These are phyloP conservation scores for Solenodon paradoxus DNA, from an alignment of 2,113 vertebrate species.

Conservation along the genomic window DNA sequence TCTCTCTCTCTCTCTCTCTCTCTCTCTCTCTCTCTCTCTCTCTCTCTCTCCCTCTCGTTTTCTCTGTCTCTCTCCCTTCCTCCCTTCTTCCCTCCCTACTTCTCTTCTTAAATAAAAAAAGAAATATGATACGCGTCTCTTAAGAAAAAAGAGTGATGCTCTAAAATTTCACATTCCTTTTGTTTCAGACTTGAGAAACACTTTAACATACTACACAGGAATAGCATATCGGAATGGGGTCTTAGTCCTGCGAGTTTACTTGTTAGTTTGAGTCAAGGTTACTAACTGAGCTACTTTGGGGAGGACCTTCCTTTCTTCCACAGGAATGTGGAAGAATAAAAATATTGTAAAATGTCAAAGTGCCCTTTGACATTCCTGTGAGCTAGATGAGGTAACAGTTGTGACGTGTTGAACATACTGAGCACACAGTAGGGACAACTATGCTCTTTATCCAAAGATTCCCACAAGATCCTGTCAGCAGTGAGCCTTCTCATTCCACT, in stretches of 20 bases:
- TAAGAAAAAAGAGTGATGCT: background rate
- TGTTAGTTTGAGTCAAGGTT: background rate
- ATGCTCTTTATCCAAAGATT: background rate
- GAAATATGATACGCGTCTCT: background rate
- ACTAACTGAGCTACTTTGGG: background rate
- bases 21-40: too few relatives aligned
- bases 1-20: background rate
- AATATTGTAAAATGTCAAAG: background rate
- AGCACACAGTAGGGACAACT: background rate
- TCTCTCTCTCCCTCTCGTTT: too few relatives aligned
- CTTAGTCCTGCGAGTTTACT: background rate
- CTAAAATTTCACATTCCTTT: background rate
- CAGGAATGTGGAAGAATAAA: background rate
- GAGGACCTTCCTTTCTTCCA: background rate
- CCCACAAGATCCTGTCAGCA: background rate
- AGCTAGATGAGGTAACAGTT: background rate
- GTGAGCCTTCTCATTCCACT: background rate
- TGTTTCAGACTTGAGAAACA: background rate
- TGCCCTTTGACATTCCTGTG: background rate
- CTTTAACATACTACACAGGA: background rate
- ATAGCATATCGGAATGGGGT: background rate
- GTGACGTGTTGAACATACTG: background rate
- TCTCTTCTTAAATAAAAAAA: too few relatives aligned
- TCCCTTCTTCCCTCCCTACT: too few relatives aligned
- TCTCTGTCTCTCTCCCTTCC: too few relatives aligned